Conservation (phyloP, 92 coral and sea anemone genomes). For the Porites cylindrica region DNA sequence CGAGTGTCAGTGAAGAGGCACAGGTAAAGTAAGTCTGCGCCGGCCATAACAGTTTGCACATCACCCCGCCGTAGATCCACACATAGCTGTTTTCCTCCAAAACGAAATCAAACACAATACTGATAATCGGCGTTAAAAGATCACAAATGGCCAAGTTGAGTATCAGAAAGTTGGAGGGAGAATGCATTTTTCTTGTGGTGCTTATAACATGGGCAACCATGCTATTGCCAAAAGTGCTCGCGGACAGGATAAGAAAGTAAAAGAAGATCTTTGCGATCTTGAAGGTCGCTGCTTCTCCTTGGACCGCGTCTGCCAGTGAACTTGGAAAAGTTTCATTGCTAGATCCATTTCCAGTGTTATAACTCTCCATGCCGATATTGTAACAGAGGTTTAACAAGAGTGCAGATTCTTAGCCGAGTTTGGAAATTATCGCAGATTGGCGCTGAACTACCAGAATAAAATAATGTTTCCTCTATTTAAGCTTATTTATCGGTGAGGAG, state of each 20-base stretch:
- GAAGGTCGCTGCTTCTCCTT: constrained; percentile 54
- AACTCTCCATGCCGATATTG: neutral
- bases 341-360: neutral
- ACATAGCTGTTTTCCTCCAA: constrained; percentile 77
- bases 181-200: constrained; percentile 71
- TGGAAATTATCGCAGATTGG: neutral
- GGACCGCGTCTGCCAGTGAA: neutral
- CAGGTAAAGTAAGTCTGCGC: constrained; percentile 85
- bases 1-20: constrained; percentile 88
- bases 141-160: constrained; percentile 94
- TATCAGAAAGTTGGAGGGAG: constrained; percentile 85
- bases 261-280: constrained; percentile 76
- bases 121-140: constrained; percentile 84
- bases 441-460: neutral
- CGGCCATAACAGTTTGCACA: constrained; percentile 92
- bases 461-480: neutral
- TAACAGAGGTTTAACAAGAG: neutral
- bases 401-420: too few relatives aligned
- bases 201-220: constrained; percentile 82
- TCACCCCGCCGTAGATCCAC: constrained; percentile 82
- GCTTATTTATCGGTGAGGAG: neutral
- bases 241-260: constrained; percentile 77
- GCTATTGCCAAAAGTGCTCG: constrained; percentile 90
- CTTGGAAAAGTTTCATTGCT: constrained; percentile 6
- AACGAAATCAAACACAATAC: constrained; percentile 94